Base-by-base conservation (phyloP, 2,797 vertebrate genomes). In the Rhinogobio ventralis region DNA sequence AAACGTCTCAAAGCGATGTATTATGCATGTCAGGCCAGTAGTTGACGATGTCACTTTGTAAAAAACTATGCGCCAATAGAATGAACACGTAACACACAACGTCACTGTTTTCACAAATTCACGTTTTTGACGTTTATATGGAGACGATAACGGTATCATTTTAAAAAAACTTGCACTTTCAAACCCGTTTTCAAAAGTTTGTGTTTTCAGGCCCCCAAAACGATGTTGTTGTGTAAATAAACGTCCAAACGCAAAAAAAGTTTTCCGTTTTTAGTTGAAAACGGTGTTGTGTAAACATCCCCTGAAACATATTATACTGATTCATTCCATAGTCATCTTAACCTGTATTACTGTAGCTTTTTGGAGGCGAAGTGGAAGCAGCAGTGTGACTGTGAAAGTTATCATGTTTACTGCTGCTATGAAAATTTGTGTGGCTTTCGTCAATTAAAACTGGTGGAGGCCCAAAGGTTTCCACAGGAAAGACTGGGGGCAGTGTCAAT, bases 281-380 rank as follows among this genome's bases (percentile, higher is more conserved):
- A 14, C 11, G 10, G 23, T 25, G 57, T 28, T 0, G 11, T 62
- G n/a, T 62, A 28, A 62, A 62, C 57, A 62, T 25, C 14, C 60
- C 60, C 25, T 19, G 25, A 77, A 25, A 11, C 9, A n/a, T 42
- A 23, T 51, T 25, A 33, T 57, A 17, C 55, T 77, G 55, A 77
- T 77, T 78, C 19, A 77, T 77, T 78, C 19, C 2, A 79, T 10
- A 53, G 20, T 28, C 14, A 71, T 78, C 75, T 62, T 83, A 39
- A 89, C 86, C 88, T 83, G 76, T 73, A 74, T 73, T 62, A 68
- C 19, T 83, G 51, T 30, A 30, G 36, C 30, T 83, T 53, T 49
- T 57, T 28, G 28, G 15, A 73, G 23, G 20, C 4, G 39, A 60
- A 77, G 25, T 42, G n/a, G 69, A 39, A 15, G 28, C 39, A 55